These are phyloP conservation scores for Eupleurogrammus muticus DNA, from an alignment of 2,797 vertebrate genomes.

Conservation along the genomic window DNA sequence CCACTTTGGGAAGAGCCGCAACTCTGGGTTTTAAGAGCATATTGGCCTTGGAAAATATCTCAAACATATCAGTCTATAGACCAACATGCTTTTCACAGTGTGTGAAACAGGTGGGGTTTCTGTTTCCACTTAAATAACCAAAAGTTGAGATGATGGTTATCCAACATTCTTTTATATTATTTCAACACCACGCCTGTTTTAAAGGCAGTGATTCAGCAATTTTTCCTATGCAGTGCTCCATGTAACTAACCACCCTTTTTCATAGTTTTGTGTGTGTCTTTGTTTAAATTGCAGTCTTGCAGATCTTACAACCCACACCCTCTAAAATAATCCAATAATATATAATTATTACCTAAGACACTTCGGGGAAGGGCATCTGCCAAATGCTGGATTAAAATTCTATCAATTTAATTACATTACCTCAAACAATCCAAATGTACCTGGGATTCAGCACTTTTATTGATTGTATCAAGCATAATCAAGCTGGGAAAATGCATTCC, in stretches of 20 bases:
- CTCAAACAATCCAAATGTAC: conserved; percentile 1
- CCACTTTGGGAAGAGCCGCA: not conserved
- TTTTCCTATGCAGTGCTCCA: not conserved
- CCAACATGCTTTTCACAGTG: not conserved
- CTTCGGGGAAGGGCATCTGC: not conserved
- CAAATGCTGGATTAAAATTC: conserved; percentile 3
- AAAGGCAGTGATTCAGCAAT: not conserved
- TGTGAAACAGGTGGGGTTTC: not conserved
- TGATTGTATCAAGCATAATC: not conserved
- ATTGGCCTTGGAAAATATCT: not conserved
- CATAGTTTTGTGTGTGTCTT: not conserved
- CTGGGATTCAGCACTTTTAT: not conserved
- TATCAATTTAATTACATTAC: not conserved
- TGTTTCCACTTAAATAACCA: conserved; percentile 20
- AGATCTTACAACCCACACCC: not conserved
- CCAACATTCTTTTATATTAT: conserved; percentile 17
- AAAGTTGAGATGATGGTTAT: conserved; percentile 14
- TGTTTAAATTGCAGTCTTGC: not conserved
- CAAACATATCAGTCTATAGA: not conserved
- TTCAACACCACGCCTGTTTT: not conserved
- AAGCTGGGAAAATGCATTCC: conserved; percentile 6
- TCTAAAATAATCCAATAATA: not conserved
- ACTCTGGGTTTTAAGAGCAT: not conserved
- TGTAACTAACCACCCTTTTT: not conserved
- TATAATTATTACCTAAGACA: not conserved